phyloP scores from a whole-genome alignment of 2,797 vertebrate species.

The Argyrosomus regius region DNA sequence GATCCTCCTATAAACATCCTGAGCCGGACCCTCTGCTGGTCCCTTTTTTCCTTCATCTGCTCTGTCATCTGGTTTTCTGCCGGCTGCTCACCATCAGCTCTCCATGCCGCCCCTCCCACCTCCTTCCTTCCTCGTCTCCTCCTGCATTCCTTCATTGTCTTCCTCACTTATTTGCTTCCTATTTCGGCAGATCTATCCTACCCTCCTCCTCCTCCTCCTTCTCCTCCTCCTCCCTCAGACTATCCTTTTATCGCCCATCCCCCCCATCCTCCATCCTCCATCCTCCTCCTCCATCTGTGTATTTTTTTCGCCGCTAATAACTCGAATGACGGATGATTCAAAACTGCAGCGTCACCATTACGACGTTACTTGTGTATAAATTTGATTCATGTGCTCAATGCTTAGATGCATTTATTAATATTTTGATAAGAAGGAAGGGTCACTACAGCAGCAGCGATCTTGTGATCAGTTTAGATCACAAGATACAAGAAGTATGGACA shows the following conservation, averaged over 20 bases:
- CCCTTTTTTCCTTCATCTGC: conserved; percentile 20
- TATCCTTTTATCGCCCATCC: conserved; percentile 30
- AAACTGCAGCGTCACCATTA: not conserved
- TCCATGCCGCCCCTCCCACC: not conserved
- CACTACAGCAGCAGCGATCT: too few relatives aligned
- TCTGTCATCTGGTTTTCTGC: conserved; percentile 43
- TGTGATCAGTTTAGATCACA: not conserved
- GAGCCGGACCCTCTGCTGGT: too few relatives aligned
- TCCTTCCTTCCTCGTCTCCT: conserved; percentile 32
- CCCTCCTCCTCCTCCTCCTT: conserved; percentile 10
- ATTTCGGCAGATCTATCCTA: not conserved
- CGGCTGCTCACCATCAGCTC: conserved; percentile 33
- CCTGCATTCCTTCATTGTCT: conserved; percentile 47
- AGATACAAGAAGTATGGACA: not conserved
- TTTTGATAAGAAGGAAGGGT: not conserved
- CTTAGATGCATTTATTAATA: not conserved
- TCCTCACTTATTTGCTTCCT: conserved; percentile 33
- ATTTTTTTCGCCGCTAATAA: not conserved
- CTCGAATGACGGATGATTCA: not conserved
- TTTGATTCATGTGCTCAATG: not conserved
- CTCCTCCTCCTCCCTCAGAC: conserved; percentile 8
- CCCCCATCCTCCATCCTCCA: conserved; percentile 16
- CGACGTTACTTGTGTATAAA: not conserved
- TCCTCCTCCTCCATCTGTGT: conserved; percentile 7
- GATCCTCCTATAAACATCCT: too few relatives aligned